Evolutionary conservation across 2,797 vertebrate species (phyloP).

Genomic region (Furcifer pardalis): DNA sequence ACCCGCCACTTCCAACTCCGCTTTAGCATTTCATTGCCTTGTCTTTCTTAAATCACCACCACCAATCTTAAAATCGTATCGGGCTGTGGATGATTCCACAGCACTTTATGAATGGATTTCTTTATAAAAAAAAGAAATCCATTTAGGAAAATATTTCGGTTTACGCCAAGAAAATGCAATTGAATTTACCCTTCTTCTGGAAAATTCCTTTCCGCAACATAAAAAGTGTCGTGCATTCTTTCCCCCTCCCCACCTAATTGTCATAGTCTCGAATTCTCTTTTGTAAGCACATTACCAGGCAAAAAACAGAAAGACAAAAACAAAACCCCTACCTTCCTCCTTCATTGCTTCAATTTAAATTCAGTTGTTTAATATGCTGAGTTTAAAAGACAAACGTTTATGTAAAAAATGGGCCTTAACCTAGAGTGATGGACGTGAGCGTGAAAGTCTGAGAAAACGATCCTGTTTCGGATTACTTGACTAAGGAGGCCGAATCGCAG

Average conservation of each 20-base stretch:
- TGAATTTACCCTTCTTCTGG: background rate
- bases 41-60: background rate
- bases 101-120: background rate
- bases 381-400: background rate
- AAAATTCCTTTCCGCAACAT: constrained; percentile 14
- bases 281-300: background rate
- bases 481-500: background rate
- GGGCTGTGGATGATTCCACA: background rate
- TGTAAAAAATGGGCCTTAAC: background rate
- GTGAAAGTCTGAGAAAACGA: background rate
- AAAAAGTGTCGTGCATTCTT: background rate
- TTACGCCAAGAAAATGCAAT: background rate
- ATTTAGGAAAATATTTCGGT: background rate
- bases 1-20: background rate
- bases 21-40: background rate
- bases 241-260: background rate
- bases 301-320: background rate
- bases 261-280: background rate
- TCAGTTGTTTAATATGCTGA: too few species aligned
- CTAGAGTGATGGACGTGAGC: background rate
- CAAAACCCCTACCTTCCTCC: background rate
- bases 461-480: background rate
- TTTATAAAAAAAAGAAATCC: background rate
- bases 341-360: background rate
- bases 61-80: background rate